These are phyloP conservation scores for Ornithorhynchus anatinus DNA, from an alignment of 2,113 vertebrate species.

Conservation along the genomic window DNA sequence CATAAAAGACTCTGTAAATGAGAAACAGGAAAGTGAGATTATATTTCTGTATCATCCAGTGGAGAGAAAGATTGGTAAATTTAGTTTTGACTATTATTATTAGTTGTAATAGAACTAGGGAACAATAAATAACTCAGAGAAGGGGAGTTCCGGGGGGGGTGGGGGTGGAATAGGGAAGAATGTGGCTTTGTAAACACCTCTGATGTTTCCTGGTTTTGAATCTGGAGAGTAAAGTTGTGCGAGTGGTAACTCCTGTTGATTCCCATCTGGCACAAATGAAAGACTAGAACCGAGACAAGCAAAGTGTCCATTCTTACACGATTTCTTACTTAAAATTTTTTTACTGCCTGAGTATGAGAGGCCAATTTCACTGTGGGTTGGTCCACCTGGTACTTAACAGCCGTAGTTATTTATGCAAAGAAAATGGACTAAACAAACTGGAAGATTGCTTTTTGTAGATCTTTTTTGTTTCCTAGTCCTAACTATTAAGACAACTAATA, in stretches of 20 bases:
- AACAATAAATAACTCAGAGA: too few relatives aligned
- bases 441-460: too few relatives aligned
- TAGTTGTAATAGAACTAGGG: background rate
- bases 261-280: background rate
- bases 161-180: too few relatives aligned
- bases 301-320: background rate
- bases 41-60: background rate
- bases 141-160: too few relatives aligned
- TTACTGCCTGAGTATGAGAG: background rate
- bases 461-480: background rate
- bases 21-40: background rate
- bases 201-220: too few relatives aligned
- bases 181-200: too few relatives aligned
- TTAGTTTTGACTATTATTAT: background rate
- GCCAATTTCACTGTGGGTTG: background rate
- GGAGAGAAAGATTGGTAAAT: background rate
- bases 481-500: too few relatives aligned
- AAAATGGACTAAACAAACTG: too few relatives aligned
- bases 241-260: too few relatives aligned
- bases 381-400: too few relatives aligned
- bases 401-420: too few relatives aligned
- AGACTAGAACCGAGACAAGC: background rate
- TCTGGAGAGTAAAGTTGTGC: too few relatives aligned
- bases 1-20: background rate
- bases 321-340: background rate